A percentile compares a stretch with the other conserved stretches of the same genome.
Evolutionary conservation across 2,888 invertebrate species (phyloP).

Genomic region (Hanleya hanleyi): DNA sequence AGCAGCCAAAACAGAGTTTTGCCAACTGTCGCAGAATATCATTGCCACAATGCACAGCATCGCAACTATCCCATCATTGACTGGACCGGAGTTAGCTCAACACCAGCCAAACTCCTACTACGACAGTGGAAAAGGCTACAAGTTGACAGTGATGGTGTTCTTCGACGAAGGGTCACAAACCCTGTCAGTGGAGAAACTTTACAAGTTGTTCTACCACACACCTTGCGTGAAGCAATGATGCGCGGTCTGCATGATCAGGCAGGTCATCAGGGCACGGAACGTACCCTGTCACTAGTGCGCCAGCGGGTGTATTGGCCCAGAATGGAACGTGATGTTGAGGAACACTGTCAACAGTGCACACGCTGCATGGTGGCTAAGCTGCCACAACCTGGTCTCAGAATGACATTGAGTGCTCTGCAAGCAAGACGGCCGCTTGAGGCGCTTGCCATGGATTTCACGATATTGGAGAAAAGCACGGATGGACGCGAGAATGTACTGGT

Average conservation of each 20-base stretch:
- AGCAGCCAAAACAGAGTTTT: too few species aligned
- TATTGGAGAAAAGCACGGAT: slow-evolving; percentile 6
- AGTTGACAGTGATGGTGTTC: not conserved
- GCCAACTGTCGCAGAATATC: too few species aligned
- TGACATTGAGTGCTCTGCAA: not conserved
- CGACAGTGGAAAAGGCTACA: slow-evolving; percentile 1
- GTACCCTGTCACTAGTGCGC: not conserved
- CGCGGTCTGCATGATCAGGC: not conserved
- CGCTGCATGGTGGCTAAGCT: slow-evolving; percentile 10
- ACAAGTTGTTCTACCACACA: not conserved
- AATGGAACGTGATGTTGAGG: not conserved
- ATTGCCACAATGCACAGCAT: too few species aligned
- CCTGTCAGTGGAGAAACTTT: not conserved
- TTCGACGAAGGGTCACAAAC: not conserved
- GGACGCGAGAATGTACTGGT: slow-evolving; percentile 20
- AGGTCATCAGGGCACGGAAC: slow-evolving; percentile 14
- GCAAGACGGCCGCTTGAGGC: slow-evolving; percentile 5
- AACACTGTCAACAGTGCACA: not conserved
- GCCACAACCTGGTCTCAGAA: not conserved
- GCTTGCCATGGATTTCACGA: not conserved
- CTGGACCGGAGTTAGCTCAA: not conserved
- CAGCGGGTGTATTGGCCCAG: slow-evolving; percentile 4
- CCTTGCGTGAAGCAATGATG: not conserved
- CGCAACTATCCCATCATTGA: not conserved
- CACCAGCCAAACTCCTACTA: slow-evolving; percentile 5